phyloP scores from a whole-genome alignment of 2,888 invertebrate species.

The Autographa gamma region DNA sequence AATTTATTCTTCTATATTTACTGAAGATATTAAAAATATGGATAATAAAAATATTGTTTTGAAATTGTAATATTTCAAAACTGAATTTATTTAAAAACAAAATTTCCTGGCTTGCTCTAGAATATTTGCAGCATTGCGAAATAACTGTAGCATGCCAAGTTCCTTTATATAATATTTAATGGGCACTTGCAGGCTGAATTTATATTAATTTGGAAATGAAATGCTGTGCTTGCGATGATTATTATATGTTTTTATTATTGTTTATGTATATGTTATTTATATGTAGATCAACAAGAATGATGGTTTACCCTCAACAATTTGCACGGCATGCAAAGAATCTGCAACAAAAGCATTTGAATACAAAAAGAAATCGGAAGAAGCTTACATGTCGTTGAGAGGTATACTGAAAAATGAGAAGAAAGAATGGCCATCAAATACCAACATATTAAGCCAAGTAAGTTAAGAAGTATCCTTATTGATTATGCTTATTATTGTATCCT shows the following conservation, averaged over 20 bases:
- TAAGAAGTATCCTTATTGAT: background rate
- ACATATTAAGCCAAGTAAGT: constrained; percentile 39
- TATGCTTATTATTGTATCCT: too few relatives aligned
- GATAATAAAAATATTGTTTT: too few relatives aligned
- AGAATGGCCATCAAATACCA: constrained; percentile 35
- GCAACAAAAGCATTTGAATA: constrained; percentile 79
- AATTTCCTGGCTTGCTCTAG: background rate
- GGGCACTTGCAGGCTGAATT: background rate
- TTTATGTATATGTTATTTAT: constrained; percentile 2
- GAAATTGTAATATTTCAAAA: background rate
- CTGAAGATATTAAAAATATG: too few relatives aligned
- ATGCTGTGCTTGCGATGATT: background rate
- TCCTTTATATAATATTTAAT: background rate
- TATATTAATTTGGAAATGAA: background rate
- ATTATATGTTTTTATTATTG: background rate
- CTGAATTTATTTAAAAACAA: background rate
- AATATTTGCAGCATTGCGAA: constrained; percentile 3
- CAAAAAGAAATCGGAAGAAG: constrained; percentile 77
- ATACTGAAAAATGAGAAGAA: constrained; percentile 69
- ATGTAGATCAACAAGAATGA: constrained; percentile 78
- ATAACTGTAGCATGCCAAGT: background rate
- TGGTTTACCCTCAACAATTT: constrained; percentile 81
- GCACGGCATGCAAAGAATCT: constrained; percentile 76
- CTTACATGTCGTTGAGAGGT: constrained; percentile 72
- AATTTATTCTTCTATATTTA: too few relatives aligned